Conservation (phyloP, 1,140 invertebrate genomes). For the Aphidius gifuensis region DNA sequence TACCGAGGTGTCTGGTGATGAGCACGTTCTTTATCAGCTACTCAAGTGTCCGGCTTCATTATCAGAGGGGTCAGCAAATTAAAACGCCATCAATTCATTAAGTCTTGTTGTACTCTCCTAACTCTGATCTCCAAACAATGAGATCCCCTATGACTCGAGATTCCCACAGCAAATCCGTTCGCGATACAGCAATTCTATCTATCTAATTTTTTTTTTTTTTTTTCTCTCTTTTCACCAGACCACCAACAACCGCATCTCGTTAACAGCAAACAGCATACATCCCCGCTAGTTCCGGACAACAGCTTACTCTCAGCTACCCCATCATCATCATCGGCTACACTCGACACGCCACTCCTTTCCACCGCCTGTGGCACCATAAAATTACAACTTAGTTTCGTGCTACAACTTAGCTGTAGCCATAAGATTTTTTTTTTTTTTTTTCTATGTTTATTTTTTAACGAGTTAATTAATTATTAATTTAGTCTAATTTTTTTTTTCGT, state of each 20-base stretch:
- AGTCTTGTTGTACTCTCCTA: background rate
- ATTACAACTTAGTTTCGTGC: slow-evolving; percentile 52
- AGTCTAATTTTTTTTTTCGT: no score
- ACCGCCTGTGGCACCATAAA: slow-evolving; percentile 58
- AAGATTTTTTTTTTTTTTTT: slow-evolving; percentile 25
- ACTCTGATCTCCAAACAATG: background rate
- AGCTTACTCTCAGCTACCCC: slow-evolving; percentile 54
- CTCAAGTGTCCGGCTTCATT: slow-evolving; percentile 18
- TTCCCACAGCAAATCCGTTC: background rate
- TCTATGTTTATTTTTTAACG: no score
- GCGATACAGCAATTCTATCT: slow-evolving; percentile 1
- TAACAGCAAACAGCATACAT: slow-evolving; percentile 52
- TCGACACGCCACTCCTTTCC: slow-evolving; percentile 52
- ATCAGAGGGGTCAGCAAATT: no score
- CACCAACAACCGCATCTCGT: slow-evolving; percentile 41
- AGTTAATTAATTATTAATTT: no score
- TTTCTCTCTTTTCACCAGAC: slow-evolving; percentile 36
- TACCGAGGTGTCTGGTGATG: slow-evolving; percentile 43
- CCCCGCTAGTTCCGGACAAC: slow-evolving; percentile 50
- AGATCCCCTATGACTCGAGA: slow-evolving; percentile 9
- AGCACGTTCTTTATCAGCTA: slow-evolving; percentile 32
- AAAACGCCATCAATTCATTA: no score
- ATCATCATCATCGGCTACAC: slow-evolving; percentile 52
- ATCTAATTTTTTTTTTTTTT: slow-evolving; percentile 6
- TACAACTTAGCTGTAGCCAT: slow-evolving; percentile 39